Base-by-base conservation (phyloP, 2,888 invertebrate species). In the Orthosia gothica region DNA sequence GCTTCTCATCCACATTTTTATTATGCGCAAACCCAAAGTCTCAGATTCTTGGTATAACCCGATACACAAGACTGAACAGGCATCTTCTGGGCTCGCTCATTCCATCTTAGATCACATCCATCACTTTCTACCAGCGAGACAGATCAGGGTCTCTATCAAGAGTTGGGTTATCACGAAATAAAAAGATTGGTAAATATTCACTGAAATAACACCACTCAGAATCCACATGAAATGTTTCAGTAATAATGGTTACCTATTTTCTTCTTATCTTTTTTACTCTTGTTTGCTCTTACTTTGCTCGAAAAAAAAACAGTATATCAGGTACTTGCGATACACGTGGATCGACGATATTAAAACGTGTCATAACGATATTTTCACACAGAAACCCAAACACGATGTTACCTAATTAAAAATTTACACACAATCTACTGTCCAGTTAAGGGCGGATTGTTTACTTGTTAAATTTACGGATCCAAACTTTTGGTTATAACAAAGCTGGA, bases 361-460 rank as follows among this genome's bases (percentile, higher is more conserved):
- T 55, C 49, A 61, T 3, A 72, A 47, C n/a, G n/a, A 59, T 80
- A 58, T 80, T 63, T 63, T 63, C 15, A 58, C 47, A 3, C 61
- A 50, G 47, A 52, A 80, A 76, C 58, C 26, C 61, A 52, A 76
- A 64, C 61, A 66, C 57, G 45, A 67, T 49, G 66, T 62, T 76
- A 40, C 23, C 77, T 82, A 62, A 76, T 82, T 76, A 82, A 76
- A 76, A 62, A 78, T 81, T 67, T 54, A 82, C 76, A 58, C 40
- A 49, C 74, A 76, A 67, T 76, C 32, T 58, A 82, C 52, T 49
- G 32, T 61, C 75, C 76, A 54, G 77, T 55, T 81, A 61, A 61
- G 76, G 76, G 82, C 20, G 76, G 82, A 76, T 67, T 76, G 76
- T 82, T 78, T 78, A 82, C 78, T 52, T 76, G 20, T 57, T 67